phyloP scores from a whole-genome alignment of 2,113 vertebrate species.

The Alethe castanea region DNA sequence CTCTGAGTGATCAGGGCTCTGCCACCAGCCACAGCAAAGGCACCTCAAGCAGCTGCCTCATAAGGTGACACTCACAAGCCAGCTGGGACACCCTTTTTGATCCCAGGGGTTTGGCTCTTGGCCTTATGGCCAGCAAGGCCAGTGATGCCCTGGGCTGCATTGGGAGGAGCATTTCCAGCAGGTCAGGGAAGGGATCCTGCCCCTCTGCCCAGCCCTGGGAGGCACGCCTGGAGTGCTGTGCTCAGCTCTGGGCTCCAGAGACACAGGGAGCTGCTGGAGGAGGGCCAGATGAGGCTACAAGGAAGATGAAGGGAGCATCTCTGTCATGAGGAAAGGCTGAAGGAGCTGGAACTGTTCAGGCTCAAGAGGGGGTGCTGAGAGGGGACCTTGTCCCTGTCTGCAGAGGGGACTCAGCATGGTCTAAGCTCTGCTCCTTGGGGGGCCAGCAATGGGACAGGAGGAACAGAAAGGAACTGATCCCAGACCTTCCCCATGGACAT shows the following conservation, averaged over 20 bases:
- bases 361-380: neutral
- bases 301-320: neutral
- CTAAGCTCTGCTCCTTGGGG: neutral
- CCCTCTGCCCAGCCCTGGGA: neutral
- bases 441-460: fast-evolving
- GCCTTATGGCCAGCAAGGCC: neutral
- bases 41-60: neutral
- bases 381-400: neutral
- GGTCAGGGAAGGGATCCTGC: neutral
- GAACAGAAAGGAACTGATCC: fast-evolving
- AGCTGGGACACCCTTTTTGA: neutral
- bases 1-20: neutral
- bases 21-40: neutral
- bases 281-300: neutral
- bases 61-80: neutral
- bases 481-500: fast-evolving
- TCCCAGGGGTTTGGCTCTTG: neutral
- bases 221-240: neutral
- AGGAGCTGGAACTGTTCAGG: neutral
- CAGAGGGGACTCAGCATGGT: neutral
- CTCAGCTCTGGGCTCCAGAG: neutral
- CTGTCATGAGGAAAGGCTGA: neutral
- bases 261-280: neutral
- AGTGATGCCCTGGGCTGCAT: neutral
- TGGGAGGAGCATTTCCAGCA: neutral